Evolutionary conservation across 2,113 vertebrate species (phyloP).

Genomic region (Vicugna pacos): DNA sequence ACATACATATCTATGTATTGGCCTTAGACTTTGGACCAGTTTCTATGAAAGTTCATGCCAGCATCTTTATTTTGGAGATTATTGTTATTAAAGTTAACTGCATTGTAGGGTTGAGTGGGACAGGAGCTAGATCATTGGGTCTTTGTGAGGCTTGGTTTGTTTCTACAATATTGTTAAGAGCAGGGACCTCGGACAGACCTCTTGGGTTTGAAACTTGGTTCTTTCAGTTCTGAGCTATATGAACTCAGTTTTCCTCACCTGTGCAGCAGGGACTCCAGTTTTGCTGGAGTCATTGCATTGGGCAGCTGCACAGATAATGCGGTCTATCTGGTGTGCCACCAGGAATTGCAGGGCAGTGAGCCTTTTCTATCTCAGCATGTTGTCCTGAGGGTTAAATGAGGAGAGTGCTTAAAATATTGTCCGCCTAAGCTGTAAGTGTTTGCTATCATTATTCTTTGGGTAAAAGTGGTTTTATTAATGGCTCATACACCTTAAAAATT

Average conservation of each 20-base stretch:
- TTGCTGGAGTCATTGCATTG: background rate
- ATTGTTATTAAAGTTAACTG: background rate
- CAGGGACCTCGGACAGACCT: background rate
- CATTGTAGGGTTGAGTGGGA: background rate
- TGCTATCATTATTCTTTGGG: background rate
- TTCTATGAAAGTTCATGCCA: background rate
- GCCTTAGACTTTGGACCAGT: background rate
- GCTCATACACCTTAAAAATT: background rate
- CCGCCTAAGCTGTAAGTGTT: background rate
- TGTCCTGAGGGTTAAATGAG: background rate
- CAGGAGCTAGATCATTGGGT: background rate
- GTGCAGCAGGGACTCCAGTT: background rate
- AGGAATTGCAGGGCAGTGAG: background rate
- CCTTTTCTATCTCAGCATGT: background rate
- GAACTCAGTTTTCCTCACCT: background rate
- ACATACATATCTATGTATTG: too few relatives aligned
- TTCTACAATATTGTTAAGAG: background rate
- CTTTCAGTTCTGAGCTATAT: background rate
- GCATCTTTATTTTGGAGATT: background rate
- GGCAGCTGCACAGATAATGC: background rate
- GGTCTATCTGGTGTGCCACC: background rate
- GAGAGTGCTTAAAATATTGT: background rate
- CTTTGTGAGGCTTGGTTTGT: background rate
- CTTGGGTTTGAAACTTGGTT: background rate
- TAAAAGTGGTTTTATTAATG: slow-evolving; percentile 9